Evolutionary conservation across 2,888 invertebrate species (phyloP).

Genomic region (Eupithecia inturbata): DNA sequence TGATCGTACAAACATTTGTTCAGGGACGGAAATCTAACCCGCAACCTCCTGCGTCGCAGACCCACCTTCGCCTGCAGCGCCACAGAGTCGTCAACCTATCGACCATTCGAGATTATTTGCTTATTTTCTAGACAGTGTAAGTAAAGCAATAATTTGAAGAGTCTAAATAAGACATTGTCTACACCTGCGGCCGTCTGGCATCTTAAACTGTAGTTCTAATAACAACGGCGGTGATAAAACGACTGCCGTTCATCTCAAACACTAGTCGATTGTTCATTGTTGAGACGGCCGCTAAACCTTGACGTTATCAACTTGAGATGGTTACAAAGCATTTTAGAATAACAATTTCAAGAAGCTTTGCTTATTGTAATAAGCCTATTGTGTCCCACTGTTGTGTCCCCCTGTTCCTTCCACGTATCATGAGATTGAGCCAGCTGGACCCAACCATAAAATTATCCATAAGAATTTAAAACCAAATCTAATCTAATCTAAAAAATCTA

Average conservation of each 20-base stretch:
- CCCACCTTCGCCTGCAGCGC: not conserved
- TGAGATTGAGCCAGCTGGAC: too few relatives aligned
- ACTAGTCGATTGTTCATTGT: too few relatives aligned
- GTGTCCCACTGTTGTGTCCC: too few relatives aligned
- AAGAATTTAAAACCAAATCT: too few relatives aligned
- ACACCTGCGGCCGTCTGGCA: slow-evolving; percentile 27
- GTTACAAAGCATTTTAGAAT: too few relatives aligned
- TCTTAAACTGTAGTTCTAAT: not conserved
- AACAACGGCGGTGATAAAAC: not conserved
- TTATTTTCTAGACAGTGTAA: slow-evolving; percentile 1
- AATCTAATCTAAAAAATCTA: too few relatives aligned
- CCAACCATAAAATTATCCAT: too few relatives aligned
- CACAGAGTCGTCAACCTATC: not conserved
- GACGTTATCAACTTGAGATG: too few relatives aligned
- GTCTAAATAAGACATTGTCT: slow-evolving; percentile 28
- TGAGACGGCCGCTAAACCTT: too few relatives aligned
- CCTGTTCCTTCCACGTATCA: too few relatives aligned
- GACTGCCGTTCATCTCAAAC: not conserved
- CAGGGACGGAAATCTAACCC: not conserved
- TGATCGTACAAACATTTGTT: not conserved
- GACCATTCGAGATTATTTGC: not conserved
- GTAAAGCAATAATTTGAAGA: slow-evolving; percentile 19
- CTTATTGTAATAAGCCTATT: too few relatives aligned
- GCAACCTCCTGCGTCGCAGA: not conserved
- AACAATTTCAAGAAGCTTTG: too few relatives aligned